Conservation (phyloP, 2,113 vertebrate genomes). For the Gallinago jamesoni region DNA sequence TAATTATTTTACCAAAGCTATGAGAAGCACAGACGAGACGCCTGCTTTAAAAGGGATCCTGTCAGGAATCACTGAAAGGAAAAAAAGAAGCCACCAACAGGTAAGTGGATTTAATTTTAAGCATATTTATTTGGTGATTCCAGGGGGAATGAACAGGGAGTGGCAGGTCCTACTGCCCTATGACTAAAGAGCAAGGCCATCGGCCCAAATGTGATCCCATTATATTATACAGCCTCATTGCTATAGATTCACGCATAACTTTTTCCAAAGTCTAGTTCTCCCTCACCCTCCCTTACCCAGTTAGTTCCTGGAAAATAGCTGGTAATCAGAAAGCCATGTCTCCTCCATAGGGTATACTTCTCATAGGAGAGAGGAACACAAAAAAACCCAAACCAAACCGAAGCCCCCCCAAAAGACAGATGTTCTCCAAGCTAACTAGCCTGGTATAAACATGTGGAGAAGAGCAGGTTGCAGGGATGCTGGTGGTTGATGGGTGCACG, state of each 20-base stretch:
- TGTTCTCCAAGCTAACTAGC: not conserved
- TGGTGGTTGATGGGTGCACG: not conserved
- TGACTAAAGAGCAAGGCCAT: not conserved
- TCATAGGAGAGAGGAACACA: not conserved
- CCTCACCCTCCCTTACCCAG: not conserved
- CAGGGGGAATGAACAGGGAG: not conserved
- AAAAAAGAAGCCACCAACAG: not conserved
- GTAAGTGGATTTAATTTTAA: not conserved
- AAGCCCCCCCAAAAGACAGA: not conserved
- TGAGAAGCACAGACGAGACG: not conserved
- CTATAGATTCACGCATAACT: rapidly evolving
- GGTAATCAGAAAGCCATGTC: not conserved
- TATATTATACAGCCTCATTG: not conserved
- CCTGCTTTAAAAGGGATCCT: not conserved
- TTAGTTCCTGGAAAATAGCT: not conserved
- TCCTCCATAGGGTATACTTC: not conserved
- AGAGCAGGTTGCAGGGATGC: not conserved
- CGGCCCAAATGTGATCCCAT: not conserved
- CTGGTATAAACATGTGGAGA: not conserved
- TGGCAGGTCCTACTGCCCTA: not conserved
- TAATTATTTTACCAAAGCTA: not conserved
- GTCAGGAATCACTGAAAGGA: not conserved
- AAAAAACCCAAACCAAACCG: too few species aligned
- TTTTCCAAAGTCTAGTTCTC: not conserved
- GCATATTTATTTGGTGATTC: not conserved